Conservation (phyloP, 1,140 invertebrate species). For the Cylas formicarius region DNA sequence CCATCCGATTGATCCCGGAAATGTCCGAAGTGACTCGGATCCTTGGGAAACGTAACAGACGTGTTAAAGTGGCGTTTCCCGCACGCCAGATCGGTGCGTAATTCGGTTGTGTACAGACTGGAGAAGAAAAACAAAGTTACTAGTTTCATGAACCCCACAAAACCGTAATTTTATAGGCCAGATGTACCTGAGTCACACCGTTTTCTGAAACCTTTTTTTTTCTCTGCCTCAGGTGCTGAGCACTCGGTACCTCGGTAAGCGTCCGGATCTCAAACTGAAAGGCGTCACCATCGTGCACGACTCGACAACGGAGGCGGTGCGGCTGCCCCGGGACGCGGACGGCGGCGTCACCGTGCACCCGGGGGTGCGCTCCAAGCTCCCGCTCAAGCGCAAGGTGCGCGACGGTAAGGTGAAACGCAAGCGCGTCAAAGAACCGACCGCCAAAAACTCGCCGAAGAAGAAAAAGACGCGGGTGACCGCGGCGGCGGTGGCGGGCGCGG, state of each 20-base stretch:
- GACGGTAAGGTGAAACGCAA: slow-evolving; percentile 54
- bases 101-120: too few relatives aligned
- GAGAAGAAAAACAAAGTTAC: too few relatives aligned
- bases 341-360: slow-evolving; percentile 58
- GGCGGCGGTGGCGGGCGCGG: slow-evolving; percentile 32
- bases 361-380: slow-evolving; percentile 64
- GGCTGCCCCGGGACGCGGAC: slow-evolving; percentile 65
- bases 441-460: slow-evolving; percentile 28
- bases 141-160: too few relatives aligned
- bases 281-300: slow-evolving; percentile 79
- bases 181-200: too few relatives aligned
- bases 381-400: slow-evolving; percentile 66
- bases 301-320: slow-evolving; percentile 75
- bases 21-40: too few relatives aligned
- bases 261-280: slow-evolving; percentile 68
- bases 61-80: too few relatives aligned
- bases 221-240: slow-evolving; percentile 58
- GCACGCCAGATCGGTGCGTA: too few relatives aligned
- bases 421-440: slow-evolving; percentile 17
- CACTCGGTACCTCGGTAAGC: slow-evolving; percentile 68
- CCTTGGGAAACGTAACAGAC: too few relatives aligned
- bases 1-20: too few relatives aligned
- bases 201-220: too few relatives aligned
- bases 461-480: slow-evolving; percentile 39
- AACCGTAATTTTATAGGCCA: too few relatives aligned